Evolutionary conservation across 2,888 invertebrate species (phyloP).

Genomic region (Heliconius cydno): DNA sequence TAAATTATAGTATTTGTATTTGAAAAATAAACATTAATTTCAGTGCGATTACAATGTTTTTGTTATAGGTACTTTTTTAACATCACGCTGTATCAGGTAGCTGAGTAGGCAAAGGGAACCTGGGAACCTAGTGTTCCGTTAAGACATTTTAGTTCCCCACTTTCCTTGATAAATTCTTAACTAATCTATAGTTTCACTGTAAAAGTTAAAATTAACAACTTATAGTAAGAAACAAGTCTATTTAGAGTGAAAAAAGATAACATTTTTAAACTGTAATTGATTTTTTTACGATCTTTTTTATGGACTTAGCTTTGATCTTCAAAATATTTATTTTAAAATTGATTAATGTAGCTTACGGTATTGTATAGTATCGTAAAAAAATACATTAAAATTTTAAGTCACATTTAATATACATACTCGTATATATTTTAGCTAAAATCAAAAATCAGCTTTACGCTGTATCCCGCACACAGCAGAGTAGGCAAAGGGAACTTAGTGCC

Average conservation of each 20-base stretch:
- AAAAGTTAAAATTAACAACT: background rate
- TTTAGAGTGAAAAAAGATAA: slow-evolving; percentile 20
- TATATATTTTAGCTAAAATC: too few species aligned
- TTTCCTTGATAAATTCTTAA: background rate
- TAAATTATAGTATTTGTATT: too few species aligned
- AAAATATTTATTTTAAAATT: slow-evolving; percentile 16
- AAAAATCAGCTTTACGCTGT: too few species aligned
- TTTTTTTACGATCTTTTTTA: slow-evolving; percentile 26
- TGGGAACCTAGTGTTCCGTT: too few species aligned
- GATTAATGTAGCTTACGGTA: slow-evolving; percentile 3
- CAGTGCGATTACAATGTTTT: too few species aligned
- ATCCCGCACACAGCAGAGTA: too few species aligned
- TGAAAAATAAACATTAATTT: too few species aligned
- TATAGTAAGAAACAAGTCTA: background rate
- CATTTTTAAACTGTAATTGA: slow-evolving; percentile 26
- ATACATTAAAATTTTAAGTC: background rate
- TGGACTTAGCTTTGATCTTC: slow-evolving; percentile 20
- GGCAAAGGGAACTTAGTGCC: too few species aligned
- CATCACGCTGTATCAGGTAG: too few species aligned
- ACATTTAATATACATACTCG: background rate
- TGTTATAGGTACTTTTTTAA: too few species aligned
- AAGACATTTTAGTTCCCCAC: too few species aligned
- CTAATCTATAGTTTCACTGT: background rate
- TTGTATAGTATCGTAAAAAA: slow-evolving; percentile 6
- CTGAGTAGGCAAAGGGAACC: too few species aligned